phyloP scores from a whole-genome alignment of 2,113 vertebrate genomes.

The Mus spicilegus region DNA sequence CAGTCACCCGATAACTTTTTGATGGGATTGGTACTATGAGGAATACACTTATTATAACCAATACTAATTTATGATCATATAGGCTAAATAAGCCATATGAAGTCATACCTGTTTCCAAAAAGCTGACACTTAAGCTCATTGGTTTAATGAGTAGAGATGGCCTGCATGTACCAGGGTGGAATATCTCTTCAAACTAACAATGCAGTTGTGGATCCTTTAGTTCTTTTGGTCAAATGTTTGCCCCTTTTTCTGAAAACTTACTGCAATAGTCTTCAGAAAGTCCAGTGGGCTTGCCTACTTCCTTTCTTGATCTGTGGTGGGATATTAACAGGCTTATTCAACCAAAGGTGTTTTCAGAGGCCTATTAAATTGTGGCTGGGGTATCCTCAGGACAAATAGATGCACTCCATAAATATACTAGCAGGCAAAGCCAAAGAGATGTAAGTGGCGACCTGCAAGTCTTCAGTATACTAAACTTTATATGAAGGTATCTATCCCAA shows the following conservation, averaged over 20 bases:
- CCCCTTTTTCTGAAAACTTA: not conserved
- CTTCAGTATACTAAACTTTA: no score
- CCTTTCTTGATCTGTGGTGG: not conserved
- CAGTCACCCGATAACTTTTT: conserved; percentile 31
- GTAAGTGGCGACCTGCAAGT: not conserved
- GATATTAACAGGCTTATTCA: not conserved
- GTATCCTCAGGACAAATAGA: not conserved
- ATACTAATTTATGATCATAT: conserved; percentile 35
- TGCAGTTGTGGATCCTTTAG: not conserved
- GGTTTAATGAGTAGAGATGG: not conserved
- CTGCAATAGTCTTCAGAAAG: not conserved
- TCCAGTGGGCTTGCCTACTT: not conserved
- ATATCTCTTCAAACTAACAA: not conserved
- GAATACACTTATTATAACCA: conserved; percentile 46
- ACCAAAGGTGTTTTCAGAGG: not conserved
- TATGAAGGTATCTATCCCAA: not conserved
- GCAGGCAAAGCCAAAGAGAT: not conserved
- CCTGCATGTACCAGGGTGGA: not conserved
- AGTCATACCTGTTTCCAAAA: conserved; percentile 55
- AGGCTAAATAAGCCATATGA: conserved; percentile 36
- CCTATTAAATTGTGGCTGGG: not conserved
- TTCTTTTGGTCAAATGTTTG: not conserved
- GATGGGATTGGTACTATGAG: conserved; percentile 61
- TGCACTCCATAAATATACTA: not conserved
- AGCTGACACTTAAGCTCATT: not conserved